Evolutionary conservation across 1,140 invertebrate species (phyloP), one percentile per base, ranked within the genome.

Genomic region (Zaprionus ornatus): DNA sequence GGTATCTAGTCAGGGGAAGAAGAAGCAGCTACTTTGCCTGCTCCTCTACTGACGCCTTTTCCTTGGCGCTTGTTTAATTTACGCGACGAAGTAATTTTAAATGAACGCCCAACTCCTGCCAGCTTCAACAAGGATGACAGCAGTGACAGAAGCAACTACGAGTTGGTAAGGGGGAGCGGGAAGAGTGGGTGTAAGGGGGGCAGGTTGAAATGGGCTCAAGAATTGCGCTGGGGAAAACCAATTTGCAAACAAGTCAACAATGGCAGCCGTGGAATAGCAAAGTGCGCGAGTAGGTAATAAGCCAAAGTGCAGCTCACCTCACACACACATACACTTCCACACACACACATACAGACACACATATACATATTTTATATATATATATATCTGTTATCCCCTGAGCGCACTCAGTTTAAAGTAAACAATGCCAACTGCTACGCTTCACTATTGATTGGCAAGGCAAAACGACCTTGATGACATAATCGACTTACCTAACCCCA

Each of bases 221-320:
- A 62, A 80, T 80, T 74, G 55, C 67, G 65, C 66, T 82, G 67
- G 65, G 40, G 57, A 78, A 88, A 90, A 90, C 86, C 85, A 90
- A 90, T 90, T 90, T 90, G 81, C 86, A 90, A 90, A 88, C 78
- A 90, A 90, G 78, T 85, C 85, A 90, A 85, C 81, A 88, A 88
- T 79, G 75, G 45, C 65, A 59, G 32, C 35, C 19, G 25, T 17
- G 68, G 62, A 79, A 85, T 74, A 62, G 77, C 80, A 56, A 67
- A 75, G 69, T 79, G 61, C 71, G 74, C 74, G 74, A 65, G 70
- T 83, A 71, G 77, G 78, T 82, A 88, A 88, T 87, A 87, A 88
- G 67, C 63, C 80, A 68, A 75, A 88, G 84, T 87, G 83, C 83
- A 88, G 74, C 52, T 23, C 21, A 57, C 27, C 32, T 61, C 50